Conservation (phyloP, 2,797 vertebrate genomes). For the Parauchenoglanis punctatus region DNA sequence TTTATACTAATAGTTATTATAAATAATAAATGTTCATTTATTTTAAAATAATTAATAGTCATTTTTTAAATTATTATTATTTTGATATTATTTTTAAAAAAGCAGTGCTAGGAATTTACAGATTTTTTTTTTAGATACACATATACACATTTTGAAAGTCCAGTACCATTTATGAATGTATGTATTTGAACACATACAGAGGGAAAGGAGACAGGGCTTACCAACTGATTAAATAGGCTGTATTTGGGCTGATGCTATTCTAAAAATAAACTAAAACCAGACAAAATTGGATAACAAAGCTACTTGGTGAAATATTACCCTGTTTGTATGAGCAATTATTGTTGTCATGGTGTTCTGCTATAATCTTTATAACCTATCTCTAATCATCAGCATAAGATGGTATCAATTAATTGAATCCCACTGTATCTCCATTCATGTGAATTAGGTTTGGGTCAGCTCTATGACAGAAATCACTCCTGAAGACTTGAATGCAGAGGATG, state of each 20-base stretch:
- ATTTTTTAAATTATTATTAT: background rate
- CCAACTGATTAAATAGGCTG: background rate
- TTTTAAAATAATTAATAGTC: background rate
- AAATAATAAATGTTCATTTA: background rate
- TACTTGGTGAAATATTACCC: background rate
- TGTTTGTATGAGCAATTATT: background rate
- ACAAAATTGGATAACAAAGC: background rate
- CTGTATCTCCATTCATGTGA: conserved; percentile 24
- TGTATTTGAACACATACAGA: background rate
- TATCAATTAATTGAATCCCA: background rate
- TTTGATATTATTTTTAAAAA: background rate
- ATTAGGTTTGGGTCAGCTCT: conserved; percentile 87
- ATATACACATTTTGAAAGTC: background rate
- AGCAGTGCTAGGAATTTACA: background rate
- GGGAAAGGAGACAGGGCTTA: background rate
- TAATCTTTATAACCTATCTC: background rate
- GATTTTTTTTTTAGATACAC: background rate
- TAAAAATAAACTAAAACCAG: background rate
- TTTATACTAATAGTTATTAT: background rate
- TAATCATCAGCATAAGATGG: background rate
- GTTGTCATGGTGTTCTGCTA: background rate
- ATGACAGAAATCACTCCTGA: conserved; percentile 81
- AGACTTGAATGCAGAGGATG: conserved; percentile 81
- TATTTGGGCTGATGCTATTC: background rate
- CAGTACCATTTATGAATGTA: background rate